Percentiles rank a stretch among this genome's conserved stretches.
Conservation (phyloP, 2,888 invertebrate species). For the Hypomecis atomaria region DNA sequence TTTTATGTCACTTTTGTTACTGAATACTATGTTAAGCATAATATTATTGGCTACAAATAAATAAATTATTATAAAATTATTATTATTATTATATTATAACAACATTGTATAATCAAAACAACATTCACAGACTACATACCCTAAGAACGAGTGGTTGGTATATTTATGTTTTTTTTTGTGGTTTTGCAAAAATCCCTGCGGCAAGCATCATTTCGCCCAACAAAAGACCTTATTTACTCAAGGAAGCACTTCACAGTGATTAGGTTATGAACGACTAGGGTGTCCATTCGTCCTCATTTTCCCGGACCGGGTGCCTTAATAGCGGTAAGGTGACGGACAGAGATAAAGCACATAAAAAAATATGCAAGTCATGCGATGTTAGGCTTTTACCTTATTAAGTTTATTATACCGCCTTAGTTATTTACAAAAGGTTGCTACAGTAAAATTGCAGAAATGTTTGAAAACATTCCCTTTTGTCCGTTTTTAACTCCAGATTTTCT, state of each 20-base stretch:
- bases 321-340: constrained; percentile 1
- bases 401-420: background rate
- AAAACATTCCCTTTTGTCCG: too few species aligned
- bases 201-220: constrained; percentile 58
- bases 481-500: too few species aligned
- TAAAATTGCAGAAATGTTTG: too few species aligned
- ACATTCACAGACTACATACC: too few species aligned
- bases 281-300: constrained; percentile 18
- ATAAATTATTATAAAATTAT: too few species aligned
- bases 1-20: too few species aligned
- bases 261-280: constrained; percentile 58
- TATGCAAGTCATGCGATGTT: background rate
- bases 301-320: constrained; percentile 8
- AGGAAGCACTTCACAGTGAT: constrained; percentile 68
- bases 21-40: too few species aligned
- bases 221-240: constrained; percentile 69
- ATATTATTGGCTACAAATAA: too few species aligned
- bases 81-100: too few species aligned
- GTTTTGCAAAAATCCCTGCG: constrained; percentile 51
- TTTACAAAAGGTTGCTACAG: too few species aligned
- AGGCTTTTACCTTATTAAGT: background rate
- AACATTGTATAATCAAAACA: too few species aligned
- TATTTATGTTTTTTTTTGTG: constrained; percentile 36
- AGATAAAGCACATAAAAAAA: constrained; percentile 11
- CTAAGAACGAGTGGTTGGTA: constrained; percentile 22